Base-by-base conservation (phyloP, 2,888 invertebrate species). In the Anorthoa munda region DNA sequence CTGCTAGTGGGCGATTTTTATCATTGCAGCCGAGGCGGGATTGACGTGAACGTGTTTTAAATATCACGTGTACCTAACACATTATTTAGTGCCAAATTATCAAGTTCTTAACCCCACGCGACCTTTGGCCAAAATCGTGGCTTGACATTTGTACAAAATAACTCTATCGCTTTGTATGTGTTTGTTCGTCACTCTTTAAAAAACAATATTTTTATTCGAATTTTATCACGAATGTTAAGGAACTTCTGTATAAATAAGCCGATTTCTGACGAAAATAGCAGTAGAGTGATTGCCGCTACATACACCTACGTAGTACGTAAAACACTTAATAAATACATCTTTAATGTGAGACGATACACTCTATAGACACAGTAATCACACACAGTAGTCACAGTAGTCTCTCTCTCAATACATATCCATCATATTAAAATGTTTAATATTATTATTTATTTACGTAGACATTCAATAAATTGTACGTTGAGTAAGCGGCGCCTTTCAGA, bases 91-190 rank as follows among this genome's bases (percentile, higher is more conserved):
- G 13, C 0, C 9, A 70, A 39, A n/a, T 63, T 79, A 76, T 79
- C 58, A 64, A 59, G 26, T 59, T 15, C 15, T 21, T 75, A 60
- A 78, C 78, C 78, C 9, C 11, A 11, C 18, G 9, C 21, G 23
- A 76, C 56, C 75, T 76, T 58, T 71, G 50, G 31, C 17, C 13
- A 63, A 63, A 58, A 46, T 23, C 2, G 23, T 31, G 15, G 11
- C 53, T 48, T 59, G 69, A 17, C 74, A 58, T 74, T 51, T 67
- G 46, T 12, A 9, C 76, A 48, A 68, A 53, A 68, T 48, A 77
- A 46, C 18, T 58, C 51, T 46, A 77, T 77, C 46, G 17, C 46
- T 68, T 55, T 55, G 12, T n/a, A 2, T 18, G 11, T 61, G 13
- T n/a, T 11, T 59, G 7, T 51, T 51, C 15, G 13, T 45, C n/a